Evolutionary conservation across 1,140 invertebrate species (phyloP), one percentile per base, ranked within the genome.

Genomic region (Glomeris maerens): DNA sequence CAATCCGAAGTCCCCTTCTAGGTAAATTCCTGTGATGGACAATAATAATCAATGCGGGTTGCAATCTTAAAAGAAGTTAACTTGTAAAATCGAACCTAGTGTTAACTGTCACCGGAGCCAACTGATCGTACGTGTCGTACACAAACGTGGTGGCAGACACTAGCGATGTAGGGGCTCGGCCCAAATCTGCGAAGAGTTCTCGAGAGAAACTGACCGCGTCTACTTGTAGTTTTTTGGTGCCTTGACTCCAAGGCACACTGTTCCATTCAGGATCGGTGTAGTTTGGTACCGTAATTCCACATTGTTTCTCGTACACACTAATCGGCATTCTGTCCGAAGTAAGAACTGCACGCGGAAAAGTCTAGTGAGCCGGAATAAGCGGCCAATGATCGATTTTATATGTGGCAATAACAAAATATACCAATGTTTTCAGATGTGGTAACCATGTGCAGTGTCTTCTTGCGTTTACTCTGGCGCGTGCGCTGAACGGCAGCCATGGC

Each of bases 201-300:
- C 40, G 20, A 4, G 40, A 17, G 5, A 42, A 42, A 21, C 5
- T 5, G 17, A 5, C 17, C 17, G 17, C 25, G 17, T 42, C 40
- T 4, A 42, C 17, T 5, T 28, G 46, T 4, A 48, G 7, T n/a
- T 38, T 40, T 20, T 20, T 7, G 21, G 31, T 48, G 5, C 25
- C 46, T 48, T 41, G n/a, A 45, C 25, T 40, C 46, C 46, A 48
- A 5, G 13, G 4, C 3, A 48, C 46, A 41, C 23, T 7, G 21
- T 40, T 38, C 46, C 46, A 48, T 7, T 45, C 46, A 7, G 26
- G 46, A 10, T 36, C n/a, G 25, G 31, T 38, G 29, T 48, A 48
- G 25, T 48, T n/a, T 17, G 46, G 46, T 17, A 38, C 4, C 4
- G 39, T 3, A 5, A 48, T 7, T 3, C 46, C 46, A 22, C 23